Conservation (phyloP, 2,797 vertebrate genomes). For the Anableps anableps region DNA sequence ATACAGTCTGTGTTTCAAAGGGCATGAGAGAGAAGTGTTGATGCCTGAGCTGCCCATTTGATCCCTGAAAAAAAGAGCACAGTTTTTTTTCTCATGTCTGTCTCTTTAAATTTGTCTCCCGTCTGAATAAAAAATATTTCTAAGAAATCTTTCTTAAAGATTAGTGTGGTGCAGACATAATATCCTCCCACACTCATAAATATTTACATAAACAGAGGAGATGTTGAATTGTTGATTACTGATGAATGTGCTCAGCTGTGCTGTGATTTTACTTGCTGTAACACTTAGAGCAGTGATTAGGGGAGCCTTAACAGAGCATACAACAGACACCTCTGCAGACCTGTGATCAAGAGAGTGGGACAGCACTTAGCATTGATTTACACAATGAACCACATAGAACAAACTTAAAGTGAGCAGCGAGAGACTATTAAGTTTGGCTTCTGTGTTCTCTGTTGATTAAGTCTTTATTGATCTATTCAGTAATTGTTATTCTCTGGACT, state of each 20-base stretch:
- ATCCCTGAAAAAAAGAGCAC: conserved; percentile 44
- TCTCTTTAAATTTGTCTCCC: conserved; percentile 8
- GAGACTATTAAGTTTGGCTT: conserved; percentile 39
- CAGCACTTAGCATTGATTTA: conserved; percentile 38
- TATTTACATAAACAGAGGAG: conserved; percentile 36
- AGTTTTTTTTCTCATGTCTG: background rate
- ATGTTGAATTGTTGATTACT: conserved; percentile 43
- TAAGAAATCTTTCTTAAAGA: conserved; percentile 73
- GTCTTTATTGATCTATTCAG: conserved; percentile 61
- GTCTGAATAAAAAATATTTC: conserved; percentile 48
- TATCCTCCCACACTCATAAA: conserved; percentile 35
- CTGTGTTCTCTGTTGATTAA: conserved; percentile 52
- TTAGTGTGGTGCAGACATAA: conserved; percentile 58
- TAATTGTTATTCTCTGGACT: conserved; percentile 67
- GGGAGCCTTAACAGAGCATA: conserved; percentile 7
- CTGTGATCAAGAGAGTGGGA: conserved; percentile 13
- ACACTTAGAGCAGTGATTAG: conserved; percentile 12
- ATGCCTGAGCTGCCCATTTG: conserved; percentile 57
- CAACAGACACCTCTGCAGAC: conserved; percentile 5
- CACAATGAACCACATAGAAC: conserved; percentile 37
- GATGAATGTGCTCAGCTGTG: conserved; percentile 32
- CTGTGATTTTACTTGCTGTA: conserved; percentile 25
- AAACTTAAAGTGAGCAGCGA: conserved; percentile 33
- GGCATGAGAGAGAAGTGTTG: conserved; percentile 61
- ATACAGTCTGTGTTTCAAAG: conserved; percentile 59